Conservation (phyloP, 2,888 invertebrate genomes). For the Drosophila multiciliata region DNA sequence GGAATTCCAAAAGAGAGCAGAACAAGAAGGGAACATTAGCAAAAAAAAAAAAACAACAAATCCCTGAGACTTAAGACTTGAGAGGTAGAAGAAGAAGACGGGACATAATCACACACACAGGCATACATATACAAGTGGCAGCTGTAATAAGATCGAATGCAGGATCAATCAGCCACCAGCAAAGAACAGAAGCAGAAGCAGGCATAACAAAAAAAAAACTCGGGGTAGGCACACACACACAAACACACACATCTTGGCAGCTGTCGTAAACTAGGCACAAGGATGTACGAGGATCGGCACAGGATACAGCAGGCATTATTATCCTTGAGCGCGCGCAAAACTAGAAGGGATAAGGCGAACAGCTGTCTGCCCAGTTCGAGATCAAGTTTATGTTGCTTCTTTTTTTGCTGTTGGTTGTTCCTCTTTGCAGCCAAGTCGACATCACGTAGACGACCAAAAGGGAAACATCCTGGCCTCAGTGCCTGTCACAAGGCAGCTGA, state of each 20-base stretch:
- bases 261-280: constrained; percentile 72
- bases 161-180: constrained; percentile 69
- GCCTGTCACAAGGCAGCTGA: constrained; percentile 10
- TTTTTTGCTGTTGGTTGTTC: background rate
- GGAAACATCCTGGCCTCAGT: background rate
- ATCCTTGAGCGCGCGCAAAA: constrained; percentile 52
- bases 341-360: constrained; percentile 54
- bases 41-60: constrained; percentile 12
- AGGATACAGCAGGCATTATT: constrained; percentile 50
- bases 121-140: constrained; percentile 32
- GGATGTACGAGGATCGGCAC: constrained; percentile 48
- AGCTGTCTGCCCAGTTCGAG: constrained; percentile 46
- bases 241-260: constrained; percentile 44
- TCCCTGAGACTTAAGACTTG: constrained; percentile 34
- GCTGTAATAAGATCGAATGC: constrained; percentile 71
- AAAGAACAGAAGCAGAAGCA: constrained; percentile 51
- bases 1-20: constrained; percentile 42
- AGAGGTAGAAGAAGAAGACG: constrained; percentile 9
- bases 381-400: constrained; percentile 11
- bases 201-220: constrained; percentile 25
- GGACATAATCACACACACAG: constrained; percentile 5
- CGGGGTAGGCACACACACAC: constrained; percentile 44
- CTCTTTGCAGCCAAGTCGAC: constrained; percentile 14
- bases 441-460: constrained; percentile 41
- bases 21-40: constrained; percentile 6